Base-by-base conservation (phyloP, 1,140 invertebrate species). In the Drosophila bocki region DNA sequence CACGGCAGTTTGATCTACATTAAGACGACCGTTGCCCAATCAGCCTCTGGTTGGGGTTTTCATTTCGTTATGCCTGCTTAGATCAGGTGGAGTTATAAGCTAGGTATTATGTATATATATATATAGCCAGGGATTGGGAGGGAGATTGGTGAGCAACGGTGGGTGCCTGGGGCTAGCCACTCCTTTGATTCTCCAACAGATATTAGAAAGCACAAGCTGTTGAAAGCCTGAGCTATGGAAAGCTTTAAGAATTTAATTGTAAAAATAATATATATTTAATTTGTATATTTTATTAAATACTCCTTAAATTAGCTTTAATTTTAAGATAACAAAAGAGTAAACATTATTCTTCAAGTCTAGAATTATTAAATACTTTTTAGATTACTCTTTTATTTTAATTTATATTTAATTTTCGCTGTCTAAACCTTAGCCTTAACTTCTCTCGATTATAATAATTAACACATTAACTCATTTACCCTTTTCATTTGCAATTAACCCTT, bases 1-100 rank as follows among this genome's bases (percentile, higher is more conserved):
- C 39, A 26, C 37, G 22, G 29, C 45, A 47, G 58, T 54, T 67
- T 69, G 65, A 71, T 71, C 69, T 13, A 71, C 67, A 71, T 71
- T 71, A 41, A 42, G 44, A 12, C 35, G 51, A 42, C 26, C 26
- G 26, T 72, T 72, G 69, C 67, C 44, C 68, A 72, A 72, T 59
- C 29, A 26, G 53, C 53, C 53, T 3, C 53, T 26, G 53, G 53
- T 56, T 15, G 19, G 35, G 17, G 26, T 29, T n/a, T 47, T 35
- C 7, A 35, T 5, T 44, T 35, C 62, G 64, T 17, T n/a, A 7
- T 37, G 65, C 45, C 61, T 51, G 60, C 59, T 64, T 41, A 26
- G 44, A 22, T 67, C 63, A 71, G 63, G 63, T 69, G 42, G 42
- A 50, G 67, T 13, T 48, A 26, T 29, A 29, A 29, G 22, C 47